These are phyloP conservation scores for Hydrozoanthus gracilis DNA, from an alignment of 92 coral and sea anemone species.

Conservation along the genomic window DNA sequence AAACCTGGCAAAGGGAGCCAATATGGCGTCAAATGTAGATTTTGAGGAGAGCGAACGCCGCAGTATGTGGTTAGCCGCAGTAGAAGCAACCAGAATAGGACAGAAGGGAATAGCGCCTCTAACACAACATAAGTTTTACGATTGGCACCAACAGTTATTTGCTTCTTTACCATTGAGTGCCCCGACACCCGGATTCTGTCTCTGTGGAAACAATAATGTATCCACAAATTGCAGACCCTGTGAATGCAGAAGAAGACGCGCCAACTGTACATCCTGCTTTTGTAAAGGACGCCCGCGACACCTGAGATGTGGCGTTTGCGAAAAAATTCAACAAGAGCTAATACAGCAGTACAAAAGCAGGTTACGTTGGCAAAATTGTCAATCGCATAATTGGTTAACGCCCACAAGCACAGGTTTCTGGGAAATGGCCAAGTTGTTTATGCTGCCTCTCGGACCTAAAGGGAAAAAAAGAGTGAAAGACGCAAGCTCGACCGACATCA, in stretches of 20 bases:
- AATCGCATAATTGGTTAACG: not conserved
- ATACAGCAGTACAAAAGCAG: not conserved
- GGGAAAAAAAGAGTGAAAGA: not conserved
- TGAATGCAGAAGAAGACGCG: not conserved
- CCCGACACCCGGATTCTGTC: too few relatives aligned
- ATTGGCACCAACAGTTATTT: not conserved
- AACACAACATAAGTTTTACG: not conserved
- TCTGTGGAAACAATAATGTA: not conserved
- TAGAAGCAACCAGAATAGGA: conserved; percentile 6
- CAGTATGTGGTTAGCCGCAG: not conserved
- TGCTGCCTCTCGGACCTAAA: not conserved
- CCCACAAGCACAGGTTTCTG: not conserved
- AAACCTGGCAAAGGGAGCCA: too few relatives aligned
- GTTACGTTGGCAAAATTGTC: not conserved
- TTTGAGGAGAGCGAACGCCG: not conserved
- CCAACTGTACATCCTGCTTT: not conserved
- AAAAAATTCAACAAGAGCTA: not conserved
- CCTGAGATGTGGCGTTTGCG: not conserved
- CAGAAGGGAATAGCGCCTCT: not conserved
- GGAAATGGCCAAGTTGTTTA: conserved; percentile 1
- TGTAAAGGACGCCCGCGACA: not conserved
- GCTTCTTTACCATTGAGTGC: not conserved
- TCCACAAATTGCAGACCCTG: not conserved
- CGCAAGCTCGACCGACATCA: not conserved
- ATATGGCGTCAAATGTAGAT: not conserved